Percentiles rank a stretch among this genome's conserved stretches.
phyloP scores from a whole-genome alignment of 2,113 vertebrate genomes.

The Chrysochloris asiatica region DNA sequence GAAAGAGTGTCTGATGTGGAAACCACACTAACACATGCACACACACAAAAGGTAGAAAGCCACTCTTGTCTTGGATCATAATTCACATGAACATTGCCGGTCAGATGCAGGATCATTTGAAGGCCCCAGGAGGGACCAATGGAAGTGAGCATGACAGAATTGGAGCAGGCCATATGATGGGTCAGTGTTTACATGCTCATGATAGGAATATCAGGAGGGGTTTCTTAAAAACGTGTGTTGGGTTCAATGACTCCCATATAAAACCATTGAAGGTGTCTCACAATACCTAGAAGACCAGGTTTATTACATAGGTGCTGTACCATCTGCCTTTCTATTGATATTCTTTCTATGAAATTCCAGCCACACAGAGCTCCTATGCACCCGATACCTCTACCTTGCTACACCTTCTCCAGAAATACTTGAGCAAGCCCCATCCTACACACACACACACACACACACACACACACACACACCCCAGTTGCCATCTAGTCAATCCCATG shows the following conservation, averaged over 20 bases:
- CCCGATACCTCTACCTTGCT: neutral
- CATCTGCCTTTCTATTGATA: neutral
- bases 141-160: conserved; percentile 31
- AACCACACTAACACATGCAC: neutral
- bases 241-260: neutral
- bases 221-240: neutral
- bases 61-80: neutral
- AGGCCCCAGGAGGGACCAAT: conserved; percentile 28
- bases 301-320: neutral
- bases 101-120: conserved; percentile 5
- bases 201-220: neutral
- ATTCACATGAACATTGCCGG: conserved; percentile 16
- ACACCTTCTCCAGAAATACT: neutral
- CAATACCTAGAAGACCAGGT: neutral
- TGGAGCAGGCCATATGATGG: neutral
- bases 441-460: too few relatives aligned
- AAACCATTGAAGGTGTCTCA: neutral
- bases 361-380: neutral
- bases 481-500: neutral
- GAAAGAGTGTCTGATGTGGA: conserved; percentile 38
- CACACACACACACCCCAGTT: neutral
- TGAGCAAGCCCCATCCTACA: neutral
- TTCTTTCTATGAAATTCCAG: too few relatives aligned
- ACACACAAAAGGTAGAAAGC: neutral
- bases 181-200: neutral